These are phyloP conservation scores for Aradophagus sp. DNA, from an alignment of 1,140 invertebrate genomes.

Conservation along the genomic window DNA sequence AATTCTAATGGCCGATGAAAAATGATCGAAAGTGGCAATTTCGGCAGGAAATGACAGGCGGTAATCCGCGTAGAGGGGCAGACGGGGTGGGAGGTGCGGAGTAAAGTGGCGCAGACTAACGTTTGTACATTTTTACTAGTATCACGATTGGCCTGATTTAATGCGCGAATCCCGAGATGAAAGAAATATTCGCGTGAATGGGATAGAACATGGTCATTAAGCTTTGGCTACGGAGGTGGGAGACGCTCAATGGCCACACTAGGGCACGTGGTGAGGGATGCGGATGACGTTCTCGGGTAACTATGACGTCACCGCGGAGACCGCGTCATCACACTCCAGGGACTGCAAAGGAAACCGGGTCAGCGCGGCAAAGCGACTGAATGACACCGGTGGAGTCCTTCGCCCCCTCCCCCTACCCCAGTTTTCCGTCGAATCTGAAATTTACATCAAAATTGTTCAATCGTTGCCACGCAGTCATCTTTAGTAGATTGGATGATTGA, in stretches of 20 bases:
- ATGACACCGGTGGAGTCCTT: slow-evolving; percentile 45
- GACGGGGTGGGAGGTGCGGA: no score
- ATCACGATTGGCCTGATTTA: slow-evolving; percentile 38
- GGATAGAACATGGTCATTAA: slow-evolving; percentile 68
- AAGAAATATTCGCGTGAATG: slow-evolving; percentile 70
- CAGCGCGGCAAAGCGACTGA: slow-evolving; percentile 57
- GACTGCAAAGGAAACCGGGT: slow-evolving; percentile 59
- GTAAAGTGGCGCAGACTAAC: no score
- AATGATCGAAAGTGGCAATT: no score
- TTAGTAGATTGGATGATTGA: no score
- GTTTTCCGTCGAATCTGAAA: no score
- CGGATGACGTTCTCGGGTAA: slow-evolving; percentile 48
- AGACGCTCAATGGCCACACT: slow-evolving; percentile 59
- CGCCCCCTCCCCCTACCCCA: no score
- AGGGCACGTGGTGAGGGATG: slow-evolving; percentile 44
- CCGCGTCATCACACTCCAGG: slow-evolving; percentile 52
- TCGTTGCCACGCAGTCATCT: no score
- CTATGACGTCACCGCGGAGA: slow-evolving; percentile 62
- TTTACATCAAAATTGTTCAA: slow-evolving; percentile 19
- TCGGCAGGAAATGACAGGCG: no score
- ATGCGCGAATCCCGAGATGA: slow-evolving; percentile 31
- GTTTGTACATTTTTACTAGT: slow-evolving; percentile 20
- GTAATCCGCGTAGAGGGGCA: no score
- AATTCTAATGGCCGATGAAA: no score
- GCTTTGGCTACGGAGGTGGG: slow-evolving; percentile 39